phyloP scores from a whole-genome alignment of 2,113 vertebrate genomes.

The Megalops atlanticus region DNA sequence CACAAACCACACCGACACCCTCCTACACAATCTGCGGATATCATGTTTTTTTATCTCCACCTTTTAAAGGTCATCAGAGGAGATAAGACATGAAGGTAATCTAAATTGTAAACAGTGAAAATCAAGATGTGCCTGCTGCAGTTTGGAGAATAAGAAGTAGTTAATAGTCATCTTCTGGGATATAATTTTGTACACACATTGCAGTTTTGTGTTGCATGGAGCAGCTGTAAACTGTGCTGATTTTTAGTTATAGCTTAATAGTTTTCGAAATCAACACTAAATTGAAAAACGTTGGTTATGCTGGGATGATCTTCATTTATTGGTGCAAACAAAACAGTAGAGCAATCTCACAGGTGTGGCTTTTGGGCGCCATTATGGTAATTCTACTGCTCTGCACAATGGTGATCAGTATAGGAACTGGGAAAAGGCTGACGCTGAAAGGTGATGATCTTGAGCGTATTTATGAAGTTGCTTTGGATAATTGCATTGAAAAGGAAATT shows the following conservation, averaged over 20 bases:
- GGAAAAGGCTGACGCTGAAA: not conserved
- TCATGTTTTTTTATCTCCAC: slow-evolving; percentile 65
- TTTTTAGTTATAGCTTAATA: not conserved
- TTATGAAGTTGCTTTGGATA: not conserved
- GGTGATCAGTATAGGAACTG: not conserved
- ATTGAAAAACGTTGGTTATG: too few species aligned
- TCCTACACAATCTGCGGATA: slow-evolving; percentile 68
- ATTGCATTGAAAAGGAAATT: slow-evolving; percentile 51
- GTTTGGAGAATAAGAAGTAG: not conserved
- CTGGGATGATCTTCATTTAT: not conserved
- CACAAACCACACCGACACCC: slow-evolving; percentile 73
- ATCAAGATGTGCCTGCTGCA: slow-evolving; percentile 15
- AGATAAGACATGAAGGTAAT: slow-evolving; percentile 65
- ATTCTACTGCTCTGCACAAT: not conserved
- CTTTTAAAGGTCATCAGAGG: slow-evolving; percentile 72
- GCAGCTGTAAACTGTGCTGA: not conserved
- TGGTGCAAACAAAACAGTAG: not conserved
- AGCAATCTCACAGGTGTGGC: not conserved
- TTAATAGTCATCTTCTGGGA: slow-evolving; percentile 1
- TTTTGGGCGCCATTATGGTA: not conserved
- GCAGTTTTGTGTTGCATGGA: slow-evolving; percentile 4
- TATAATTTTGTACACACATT: not conserved
- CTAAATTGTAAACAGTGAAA: slow-evolving; percentile 53
- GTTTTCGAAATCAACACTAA: not conserved
- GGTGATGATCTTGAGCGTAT: not conserved